These are phyloP conservation scores for Rhinogobius similis DNA, from an alignment of 2,113 vertebrate genomes.

Conservation along the genomic window DNA sequence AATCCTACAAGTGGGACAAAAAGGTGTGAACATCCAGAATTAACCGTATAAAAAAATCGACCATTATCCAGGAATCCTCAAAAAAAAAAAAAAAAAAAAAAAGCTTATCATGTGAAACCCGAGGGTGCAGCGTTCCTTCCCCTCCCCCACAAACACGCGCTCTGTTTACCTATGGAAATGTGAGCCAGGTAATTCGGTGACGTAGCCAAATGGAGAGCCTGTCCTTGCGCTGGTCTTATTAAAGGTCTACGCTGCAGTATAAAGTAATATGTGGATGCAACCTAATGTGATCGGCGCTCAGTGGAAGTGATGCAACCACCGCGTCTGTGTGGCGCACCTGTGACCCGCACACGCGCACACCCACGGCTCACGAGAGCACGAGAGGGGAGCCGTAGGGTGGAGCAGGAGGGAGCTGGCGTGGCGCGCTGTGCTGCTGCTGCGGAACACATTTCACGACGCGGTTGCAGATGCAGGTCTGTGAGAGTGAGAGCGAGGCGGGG, in stretches of 20 bases:
- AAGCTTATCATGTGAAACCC: background rate
- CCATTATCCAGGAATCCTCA: background rate
- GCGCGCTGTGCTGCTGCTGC: constrained; percentile 72
- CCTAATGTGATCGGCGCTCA: constrained; percentile 6
- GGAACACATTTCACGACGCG: constrained; percentile 45
- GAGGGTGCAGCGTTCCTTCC: background rate
- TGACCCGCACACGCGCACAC: constrained; percentile 32
- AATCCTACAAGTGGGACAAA: no score
- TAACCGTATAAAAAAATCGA: no score
- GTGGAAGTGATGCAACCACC: constrained; percentile 63
- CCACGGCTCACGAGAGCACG: constrained; percentile 21
- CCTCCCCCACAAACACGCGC: constrained; percentile 21
- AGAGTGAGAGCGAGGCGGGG: constrained; percentile 45
- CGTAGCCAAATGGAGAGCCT: constrained; percentile 16
- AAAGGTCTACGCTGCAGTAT: background rate
- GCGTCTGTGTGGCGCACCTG: constrained; percentile 69
- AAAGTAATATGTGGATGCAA: background rate
- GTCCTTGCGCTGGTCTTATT: background rate
- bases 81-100: background rate
- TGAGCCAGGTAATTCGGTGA: constrained; percentile 63
- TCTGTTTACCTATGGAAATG: constrained; percentile 71
- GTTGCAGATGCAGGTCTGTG: constrained; percentile 66
- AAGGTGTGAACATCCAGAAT: no score
- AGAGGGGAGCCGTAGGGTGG: constrained; percentile 67
- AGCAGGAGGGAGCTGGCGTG: constrained; percentile 49